A percentile compares a stretch with the other conserved stretches of the same genome.
Evolutionary conservation across 1,140 invertebrate genomes (phyloP).

Genomic region (Hylaeus volcanicus): DNA sequence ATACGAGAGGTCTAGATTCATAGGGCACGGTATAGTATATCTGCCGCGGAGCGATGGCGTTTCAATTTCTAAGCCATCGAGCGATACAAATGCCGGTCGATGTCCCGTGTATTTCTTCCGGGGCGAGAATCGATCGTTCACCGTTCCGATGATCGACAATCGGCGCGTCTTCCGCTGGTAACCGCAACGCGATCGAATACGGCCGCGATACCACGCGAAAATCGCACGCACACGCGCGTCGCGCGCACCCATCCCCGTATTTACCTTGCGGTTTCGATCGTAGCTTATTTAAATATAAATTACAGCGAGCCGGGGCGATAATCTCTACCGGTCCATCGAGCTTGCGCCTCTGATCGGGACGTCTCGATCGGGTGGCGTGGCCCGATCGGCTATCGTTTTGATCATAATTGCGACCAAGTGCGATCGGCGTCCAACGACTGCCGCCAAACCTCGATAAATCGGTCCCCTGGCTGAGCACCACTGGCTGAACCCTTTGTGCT

Average conservation of each 20-base stretch:
- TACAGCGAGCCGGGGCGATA: slow-evolving; percentile 58
- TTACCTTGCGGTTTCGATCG: slow-evolving; percentile 77
- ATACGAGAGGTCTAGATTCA: no score
- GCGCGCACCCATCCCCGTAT: slow-evolving; percentile 62
- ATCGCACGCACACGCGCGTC: slow-evolving; percentile 54
- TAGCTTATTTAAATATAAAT: slow-evolving; percentile 79
- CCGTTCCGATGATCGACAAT: slow-evolving; percentile 36
- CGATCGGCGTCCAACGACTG: slow-evolving; percentile 47
- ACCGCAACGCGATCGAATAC: slow-evolving; percentile 69
- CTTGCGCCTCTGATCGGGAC: slow-evolving; percentile 31
- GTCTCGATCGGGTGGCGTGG: slow-evolving; percentile 14
- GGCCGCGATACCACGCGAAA: slow-evolving; percentile 40
- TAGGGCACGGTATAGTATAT: no score
- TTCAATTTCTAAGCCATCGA: no score
- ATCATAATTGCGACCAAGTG: slow-evolving; percentile 73
- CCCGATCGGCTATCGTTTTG: slow-evolving; percentile 62
- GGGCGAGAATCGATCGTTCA: slow-evolving; percentile 32
- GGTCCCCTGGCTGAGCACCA: slow-evolving; percentile 63
- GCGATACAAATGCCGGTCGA: not conserved
- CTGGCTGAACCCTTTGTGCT: slow-evolving; percentile 71
- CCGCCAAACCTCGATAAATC: slow-evolving; percentile 33
- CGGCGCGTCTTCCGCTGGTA: slow-evolving; percentile 34
- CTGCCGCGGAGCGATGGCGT: no score
- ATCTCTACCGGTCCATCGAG: slow-evolving; percentile 42
- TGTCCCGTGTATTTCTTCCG: not conserved